Conservation (phyloP, 2,888 invertebrate genomes). For the Hypena proboscidalis region DNA sequence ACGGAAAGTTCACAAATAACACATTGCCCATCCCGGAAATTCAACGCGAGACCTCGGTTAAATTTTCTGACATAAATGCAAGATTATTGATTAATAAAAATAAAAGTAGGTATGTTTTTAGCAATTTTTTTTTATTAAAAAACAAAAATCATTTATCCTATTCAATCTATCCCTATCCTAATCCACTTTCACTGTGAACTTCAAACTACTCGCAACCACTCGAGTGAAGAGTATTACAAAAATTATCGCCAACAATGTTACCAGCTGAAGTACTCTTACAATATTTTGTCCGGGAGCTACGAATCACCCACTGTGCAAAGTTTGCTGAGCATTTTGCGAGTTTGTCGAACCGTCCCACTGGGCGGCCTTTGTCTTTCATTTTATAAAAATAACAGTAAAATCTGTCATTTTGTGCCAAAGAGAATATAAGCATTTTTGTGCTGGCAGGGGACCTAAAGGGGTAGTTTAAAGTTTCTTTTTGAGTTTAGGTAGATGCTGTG, state of each 20-base stretch:
- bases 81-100: no score
- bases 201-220: slow-evolving; percentile 52
- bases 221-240: slow-evolving; percentile 65
- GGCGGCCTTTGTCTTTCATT: slow-evolving; percentile 37
- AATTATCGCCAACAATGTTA: slow-evolving; percentile 67
- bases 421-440: no score
- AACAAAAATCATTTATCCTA: background rate
- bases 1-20: no score
- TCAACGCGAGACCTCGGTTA: no score
- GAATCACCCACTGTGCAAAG: slow-evolving; percentile 52
- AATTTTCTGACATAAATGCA: no score
- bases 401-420: slow-evolving; percentile 9
- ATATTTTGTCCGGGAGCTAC: slow-evolving; percentile 66
- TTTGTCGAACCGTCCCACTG: slow-evolving; percentile 48
- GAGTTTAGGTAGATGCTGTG: no score
- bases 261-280: slow-evolving; percentile 58
- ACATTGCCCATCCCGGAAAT: no score
- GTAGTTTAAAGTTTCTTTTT: no score
- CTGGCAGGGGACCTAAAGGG: slow-evolving; percentile 17
- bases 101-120: no score
- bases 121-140: no score
- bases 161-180: slow-evolving; percentile 2
- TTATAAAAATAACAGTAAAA: slow-evolving; percentile 29
- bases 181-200: slow-evolving; percentile 36
- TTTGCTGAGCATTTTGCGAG: slow-evolving; percentile 52